Base-by-base conservation (phyloP, 1,140 invertebrate species). In the Monomorium pharaonis region DNA sequence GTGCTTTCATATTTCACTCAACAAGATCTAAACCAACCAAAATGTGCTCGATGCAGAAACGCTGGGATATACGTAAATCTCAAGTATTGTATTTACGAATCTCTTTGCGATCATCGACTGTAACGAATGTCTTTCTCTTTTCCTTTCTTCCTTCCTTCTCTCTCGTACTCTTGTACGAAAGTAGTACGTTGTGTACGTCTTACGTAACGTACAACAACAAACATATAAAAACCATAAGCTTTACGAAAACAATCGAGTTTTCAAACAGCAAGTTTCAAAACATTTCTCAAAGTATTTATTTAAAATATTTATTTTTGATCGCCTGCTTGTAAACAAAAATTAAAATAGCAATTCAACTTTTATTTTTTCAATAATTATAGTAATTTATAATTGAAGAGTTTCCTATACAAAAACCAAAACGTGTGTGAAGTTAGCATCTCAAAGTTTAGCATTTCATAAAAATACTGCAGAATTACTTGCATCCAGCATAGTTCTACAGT, bases 1-100 rank as follows among this genome's bases (percentile, higher is more conserved):
- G 67, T 58, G 69, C 78, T 74, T 83, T 83, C 78, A 83, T 72
- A 83, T 83, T 83, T 83, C 51, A 83, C 24, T 74, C 78, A 30
- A 18, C 51, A 58, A 74, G 27, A 58, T 83, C 67, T 74, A 60
- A 83, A 74, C 51, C 65, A 42, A 44, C 77, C 51, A 44, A 83
- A 72, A 60, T 80, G 44, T 74, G 49, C 44, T 33, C 62, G 33
- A 83, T 72, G 67, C 24, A n/a, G 54, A 72, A 72, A 58, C 27
- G 58, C 37, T 10, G 9, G n/a, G n/a, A 54, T n/a, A 58, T 51
- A 47, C 14, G 67, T 58, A 83, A 83, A 72, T 83, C 51, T 74
- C n/a, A 18, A 67, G 42, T 18, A 67, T 21, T 30, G 67, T 83
- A 74, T 81, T 58, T 72, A 72, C 49, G 24, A 72, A 81, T 58